These are phyloP conservation scores for Galbula dea DNA, from an alignment of 2,113 vertebrate genomes.

Conservation along the genomic window DNA sequence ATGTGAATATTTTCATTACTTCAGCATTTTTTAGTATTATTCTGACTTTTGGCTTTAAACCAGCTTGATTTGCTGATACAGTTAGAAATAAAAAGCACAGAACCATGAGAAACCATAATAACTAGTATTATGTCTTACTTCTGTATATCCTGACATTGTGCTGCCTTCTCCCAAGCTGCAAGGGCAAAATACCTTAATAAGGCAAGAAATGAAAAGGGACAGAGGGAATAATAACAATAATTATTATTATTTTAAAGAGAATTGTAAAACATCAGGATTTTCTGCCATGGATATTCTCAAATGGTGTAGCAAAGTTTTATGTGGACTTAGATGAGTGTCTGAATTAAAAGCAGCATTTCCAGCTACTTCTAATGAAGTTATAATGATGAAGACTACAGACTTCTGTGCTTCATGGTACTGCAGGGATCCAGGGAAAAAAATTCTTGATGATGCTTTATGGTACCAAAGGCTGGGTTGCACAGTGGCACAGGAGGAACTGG, in stretches of 20 bases:
- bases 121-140: background rate
- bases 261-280: background rate
- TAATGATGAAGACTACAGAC: background rate
- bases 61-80: background rate
- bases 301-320: rapidly evolving
- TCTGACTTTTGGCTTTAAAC: background rate
- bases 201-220: background rate
- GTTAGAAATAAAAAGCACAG: background rate
- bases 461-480: background rate
- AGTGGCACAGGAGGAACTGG: background rate
- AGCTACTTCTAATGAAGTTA: background rate
- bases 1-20: background rate
- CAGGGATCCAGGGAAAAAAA: background rate
- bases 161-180: background rate
- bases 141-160: background rate
- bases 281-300: background rate
- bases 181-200: background rate
- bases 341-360: background rate
- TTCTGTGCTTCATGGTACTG: background rate
- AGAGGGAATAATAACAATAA: background rate
- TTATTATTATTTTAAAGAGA: too few relatives aligned
- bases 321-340: background rate
- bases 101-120: background rate
- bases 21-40: background rate
- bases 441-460: background rate